Evolutionary conservation across 2,888 invertebrate species (phyloP).

Genomic region (Sphaeridia pumilis): DNA sequence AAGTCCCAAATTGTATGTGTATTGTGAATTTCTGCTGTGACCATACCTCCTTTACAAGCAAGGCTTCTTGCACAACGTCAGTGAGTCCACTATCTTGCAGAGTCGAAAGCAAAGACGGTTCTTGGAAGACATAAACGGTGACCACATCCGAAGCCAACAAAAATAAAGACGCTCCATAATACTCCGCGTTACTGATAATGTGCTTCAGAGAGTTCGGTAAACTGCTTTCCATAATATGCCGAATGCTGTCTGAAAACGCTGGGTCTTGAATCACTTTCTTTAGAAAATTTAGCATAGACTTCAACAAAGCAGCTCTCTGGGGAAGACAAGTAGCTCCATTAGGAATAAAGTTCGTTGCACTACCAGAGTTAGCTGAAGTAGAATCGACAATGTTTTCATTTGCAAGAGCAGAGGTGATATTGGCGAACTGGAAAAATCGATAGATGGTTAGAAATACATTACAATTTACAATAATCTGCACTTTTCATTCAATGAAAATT

Average conservation of each 20-base stretch:
- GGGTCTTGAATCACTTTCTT: conserved; percentile 74
- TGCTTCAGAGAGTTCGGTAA: conserved; percentile 65
- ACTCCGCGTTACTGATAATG: conserved; percentile 78
- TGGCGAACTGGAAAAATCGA: background rate
- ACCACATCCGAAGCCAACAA: conserved; percentile 71
- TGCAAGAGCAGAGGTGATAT: conserved; percentile 3
- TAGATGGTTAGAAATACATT: background rate
- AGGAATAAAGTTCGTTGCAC: conserved; percentile 28
- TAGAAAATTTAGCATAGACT: conserved; percentile 77
- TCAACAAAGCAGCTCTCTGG: conserved; percentile 69
- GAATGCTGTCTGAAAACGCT: conserved; percentile 64
- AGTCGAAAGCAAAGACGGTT: conserved; percentile 68
- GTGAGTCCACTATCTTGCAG: conserved; percentile 78
- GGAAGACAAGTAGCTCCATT: conserved; percentile 55
- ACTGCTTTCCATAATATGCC: conserved; percentile 76
- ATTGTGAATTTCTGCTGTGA: background rate
- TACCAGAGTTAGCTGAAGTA: conserved; percentile 15
- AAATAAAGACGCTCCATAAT: conserved; percentile 76
- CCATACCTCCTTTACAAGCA: conserved; percentile 65
- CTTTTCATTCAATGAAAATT: conserved; percentile 4
- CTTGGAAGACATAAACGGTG: conserved; percentile 70
- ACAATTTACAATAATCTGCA: no score
- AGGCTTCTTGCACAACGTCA: conserved; percentile 69
- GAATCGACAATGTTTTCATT: background rate
- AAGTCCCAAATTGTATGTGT: no score